Evolutionary conservation across 1,140 invertebrate genomes (phyloP).

Genomic region (Bombus ignitus): DNA sequence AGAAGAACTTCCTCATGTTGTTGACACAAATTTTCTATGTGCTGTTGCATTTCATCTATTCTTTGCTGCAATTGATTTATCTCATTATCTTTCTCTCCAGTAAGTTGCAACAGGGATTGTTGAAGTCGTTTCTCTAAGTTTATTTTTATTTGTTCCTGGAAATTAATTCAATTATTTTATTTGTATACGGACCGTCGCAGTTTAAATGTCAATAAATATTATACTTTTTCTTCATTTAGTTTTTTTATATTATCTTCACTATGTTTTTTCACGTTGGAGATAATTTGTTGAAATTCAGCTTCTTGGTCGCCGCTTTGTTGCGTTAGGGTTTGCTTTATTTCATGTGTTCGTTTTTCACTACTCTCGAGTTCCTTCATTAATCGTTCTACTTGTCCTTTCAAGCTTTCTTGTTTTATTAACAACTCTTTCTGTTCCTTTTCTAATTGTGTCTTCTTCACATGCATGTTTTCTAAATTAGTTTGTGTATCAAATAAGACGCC

Average conservation of each 20-base stretch:
- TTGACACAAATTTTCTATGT: constrained; percentile 90
- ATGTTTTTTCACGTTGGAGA: constrained; percentile 88
- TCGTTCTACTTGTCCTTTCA: constrained; percentile 86
- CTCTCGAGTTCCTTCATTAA: constrained; percentile 89
- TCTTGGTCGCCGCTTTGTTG: constrained; percentile 89
- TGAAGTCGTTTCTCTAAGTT: constrained; percentile 89
- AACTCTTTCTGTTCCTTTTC: constrained; percentile 90
- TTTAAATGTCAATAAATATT: too few species aligned
- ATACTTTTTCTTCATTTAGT: constrained; percentile 90
- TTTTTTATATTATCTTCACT: constrained; percentile 89
- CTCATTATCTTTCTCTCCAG: constrained; percentile 89
- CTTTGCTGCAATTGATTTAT: constrained; percentile 88
- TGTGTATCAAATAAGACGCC: constrained; percentile 91
- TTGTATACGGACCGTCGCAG: not conserved
- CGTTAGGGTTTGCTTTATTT: constrained; percentile 87
- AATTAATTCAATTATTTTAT: constrained; percentile 25
- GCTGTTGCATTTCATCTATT: constrained; percentile 88
- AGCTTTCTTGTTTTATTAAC: constrained; percentile 88
- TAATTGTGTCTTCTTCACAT: constrained; percentile 87
- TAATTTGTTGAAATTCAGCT: constrained; percentile 89
- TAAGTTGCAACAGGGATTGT: constrained; percentile 87
- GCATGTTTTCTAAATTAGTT: constrained; percentile 89
- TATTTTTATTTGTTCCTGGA: constrained; percentile 86
- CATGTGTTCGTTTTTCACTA: constrained; percentile 88
- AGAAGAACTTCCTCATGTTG: constrained; percentile 93